A percentile compares a stretch with the other conserved stretches of the same genome.
phyloP scores from a whole-genome alignment of 1,140 invertebrate species.

The Metopolophium dirhodum region DNA sequence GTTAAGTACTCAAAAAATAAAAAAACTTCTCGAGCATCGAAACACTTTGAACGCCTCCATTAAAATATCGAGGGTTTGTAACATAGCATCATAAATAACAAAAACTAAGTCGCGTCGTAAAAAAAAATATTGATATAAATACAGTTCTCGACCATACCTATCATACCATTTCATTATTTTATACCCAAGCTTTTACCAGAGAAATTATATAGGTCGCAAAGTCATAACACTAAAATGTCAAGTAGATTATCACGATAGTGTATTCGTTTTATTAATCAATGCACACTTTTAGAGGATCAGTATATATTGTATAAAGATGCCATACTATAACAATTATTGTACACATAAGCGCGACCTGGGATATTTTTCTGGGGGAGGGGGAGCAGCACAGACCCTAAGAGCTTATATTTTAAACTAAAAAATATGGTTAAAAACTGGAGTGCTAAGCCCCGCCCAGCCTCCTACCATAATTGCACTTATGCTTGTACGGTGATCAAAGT shows the following conservation, averaged over 20 bases:
- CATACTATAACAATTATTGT: no score
- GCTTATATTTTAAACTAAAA: no score
- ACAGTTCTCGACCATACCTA: background rate
- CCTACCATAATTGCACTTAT: no score
- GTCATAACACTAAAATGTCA: background rate
- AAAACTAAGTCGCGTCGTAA: background rate
- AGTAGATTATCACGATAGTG: background rate
- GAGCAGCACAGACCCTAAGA: no score
- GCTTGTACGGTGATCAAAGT: background rate
- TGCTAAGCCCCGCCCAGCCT: no score
- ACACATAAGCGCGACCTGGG: no score
- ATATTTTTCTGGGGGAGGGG: no score
- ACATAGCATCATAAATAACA: background rate
- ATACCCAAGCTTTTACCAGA: background rate
- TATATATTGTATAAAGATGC: background rate
- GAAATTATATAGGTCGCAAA: background rate
- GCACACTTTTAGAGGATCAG: background rate
- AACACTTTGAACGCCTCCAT: constrained; percentile 22
- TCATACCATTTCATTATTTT: background rate
- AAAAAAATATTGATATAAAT: background rate
- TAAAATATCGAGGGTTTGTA: constrained; percentile 14
- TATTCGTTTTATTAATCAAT: background rate
- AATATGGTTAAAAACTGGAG: no score
- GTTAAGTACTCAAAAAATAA: background rate
- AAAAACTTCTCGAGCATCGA: background rate